phyloP scores from a whole-genome alignment of 2,888 invertebrate species.

The Xanthorhoe designata region DNA sequence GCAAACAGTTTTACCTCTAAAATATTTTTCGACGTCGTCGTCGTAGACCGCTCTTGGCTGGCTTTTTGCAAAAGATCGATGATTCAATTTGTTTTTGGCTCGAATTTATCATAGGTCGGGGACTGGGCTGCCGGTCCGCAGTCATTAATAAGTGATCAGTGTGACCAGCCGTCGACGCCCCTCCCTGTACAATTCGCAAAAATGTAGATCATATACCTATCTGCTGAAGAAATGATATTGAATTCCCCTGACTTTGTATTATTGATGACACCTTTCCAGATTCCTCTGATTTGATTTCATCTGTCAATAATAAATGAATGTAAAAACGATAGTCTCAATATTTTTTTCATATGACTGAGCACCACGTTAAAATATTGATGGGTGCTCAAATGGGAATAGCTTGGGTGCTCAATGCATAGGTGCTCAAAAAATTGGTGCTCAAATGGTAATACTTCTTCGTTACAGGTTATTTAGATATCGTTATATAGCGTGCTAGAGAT shows the following conservation, averaged over 20 bases:
- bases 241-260: conserved; percentile 24
- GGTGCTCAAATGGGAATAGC: too few relatives aligned
- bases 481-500: conserved; percentile 21
- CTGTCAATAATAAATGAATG: conserved; percentile 8
- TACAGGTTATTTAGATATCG: not conserved
- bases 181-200: conserved; percentile 35
- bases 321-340: not conserved
- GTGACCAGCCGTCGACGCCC: conserved; percentile 51
- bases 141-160: conserved; percentile 81
- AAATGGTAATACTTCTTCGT: too few relatives aligned
- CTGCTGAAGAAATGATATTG: conserved; percentile 17
- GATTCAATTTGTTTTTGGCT: conserved; percentile 60
- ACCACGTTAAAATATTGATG: too few relatives aligned
- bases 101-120: conserved; percentile 65
- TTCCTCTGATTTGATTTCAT: conserved; percentile 23
- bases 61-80: conserved; percentile 54
- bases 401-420: too few relatives aligned
- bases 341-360: not conserved
- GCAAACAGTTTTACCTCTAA: conserved; percentile 17
- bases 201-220: conserved; percentile 31
- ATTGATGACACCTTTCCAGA: conserved; percentile 31
- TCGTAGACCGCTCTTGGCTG: conserved; percentile 6
- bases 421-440: too few relatives aligned
- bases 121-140: conserved; percentile 51
- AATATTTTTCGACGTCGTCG: conserved; percentile 12